phyloP scores from a whole-genome alignment of 2,797 vertebrate genomes.

The Balearica regulorum region DNA sequence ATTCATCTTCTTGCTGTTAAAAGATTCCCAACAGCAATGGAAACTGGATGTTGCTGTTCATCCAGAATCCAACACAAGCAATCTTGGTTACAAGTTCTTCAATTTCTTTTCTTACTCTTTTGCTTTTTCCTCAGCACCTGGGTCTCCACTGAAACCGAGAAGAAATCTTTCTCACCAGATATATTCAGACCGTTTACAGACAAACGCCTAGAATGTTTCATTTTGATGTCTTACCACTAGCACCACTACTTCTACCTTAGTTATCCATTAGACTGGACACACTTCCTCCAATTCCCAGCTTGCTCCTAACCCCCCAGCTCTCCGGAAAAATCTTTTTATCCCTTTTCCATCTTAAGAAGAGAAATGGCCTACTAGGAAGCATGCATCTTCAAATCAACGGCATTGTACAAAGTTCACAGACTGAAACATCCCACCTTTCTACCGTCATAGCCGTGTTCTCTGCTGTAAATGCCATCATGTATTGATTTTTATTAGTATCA shows the following conservation, averaged over 20 bases:
- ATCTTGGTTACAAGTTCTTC: neutral
- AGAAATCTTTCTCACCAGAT: neutral
- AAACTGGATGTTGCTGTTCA: neutral
- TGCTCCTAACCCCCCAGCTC: neutral
- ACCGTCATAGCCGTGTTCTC: neutral
- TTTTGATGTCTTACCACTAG: neutral
- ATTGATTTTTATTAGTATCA: neutral
- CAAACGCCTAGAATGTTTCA: neutral
- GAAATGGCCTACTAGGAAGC: neutral
- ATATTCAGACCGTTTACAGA: neutral
- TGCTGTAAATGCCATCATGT: neutral
- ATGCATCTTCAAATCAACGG: neutral
- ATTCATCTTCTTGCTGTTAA: neutral
- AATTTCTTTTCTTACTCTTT: neutral
- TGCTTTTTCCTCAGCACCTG: neutral
- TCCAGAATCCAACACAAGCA: neutral
- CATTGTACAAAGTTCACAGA: neutral
- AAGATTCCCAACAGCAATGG: neutral
- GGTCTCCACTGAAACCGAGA: neutral
- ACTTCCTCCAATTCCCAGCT: neutral
- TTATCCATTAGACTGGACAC: neutral
- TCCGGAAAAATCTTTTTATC: neutral
- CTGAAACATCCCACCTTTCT: neutral
- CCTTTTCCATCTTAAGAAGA: neutral
- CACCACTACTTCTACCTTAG: neutral